Percentiles rank a stretch among this genome's conserved stretches.
These are phyloP conservation scores for Prostheceraeus crozeri DNA, from an alignment of 2,888 invertebrate genomes.

Conservation along the genomic window DNA sequence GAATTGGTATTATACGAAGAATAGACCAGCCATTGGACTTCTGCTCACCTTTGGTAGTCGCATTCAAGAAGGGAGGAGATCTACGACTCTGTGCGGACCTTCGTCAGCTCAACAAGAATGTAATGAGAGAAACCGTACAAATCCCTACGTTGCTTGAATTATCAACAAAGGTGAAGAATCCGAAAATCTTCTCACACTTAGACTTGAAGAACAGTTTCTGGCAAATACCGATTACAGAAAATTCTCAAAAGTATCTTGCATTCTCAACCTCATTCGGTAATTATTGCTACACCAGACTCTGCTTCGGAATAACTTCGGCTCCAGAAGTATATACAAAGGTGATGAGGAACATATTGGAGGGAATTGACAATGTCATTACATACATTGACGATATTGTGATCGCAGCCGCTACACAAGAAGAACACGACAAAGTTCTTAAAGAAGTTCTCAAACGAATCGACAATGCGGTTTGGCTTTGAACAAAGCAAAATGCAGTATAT, in stretches of 20 bases:
- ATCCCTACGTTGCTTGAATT: too few relatives aligned
- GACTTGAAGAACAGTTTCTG: too few relatives aligned
- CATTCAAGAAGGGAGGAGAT: neutral
- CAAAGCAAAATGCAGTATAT: conserved; percentile 28
- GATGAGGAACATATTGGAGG: conserved; percentile 6
- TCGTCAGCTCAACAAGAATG: neutral
- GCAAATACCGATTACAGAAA: conserved; percentile 27
- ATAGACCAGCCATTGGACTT: conserved; percentile 2
- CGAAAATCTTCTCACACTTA: too few relatives aligned
- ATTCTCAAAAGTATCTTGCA: conserved; percentile 16
- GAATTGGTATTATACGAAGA: neutral
- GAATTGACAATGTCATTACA: conserved; percentile 18
- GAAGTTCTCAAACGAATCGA: conserved; percentile 15
- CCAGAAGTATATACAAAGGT: conserved; percentile 13
- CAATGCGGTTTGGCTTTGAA: conserved; percentile 28
- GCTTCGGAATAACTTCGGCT: conserved; percentile 13
- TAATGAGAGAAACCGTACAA: too few relatives aligned
- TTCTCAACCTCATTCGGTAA: conserved; percentile 23
- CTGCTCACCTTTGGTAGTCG: conserved; percentile 3
- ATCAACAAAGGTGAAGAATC: too few relatives aligned
- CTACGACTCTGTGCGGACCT: conserved; percentile 19
- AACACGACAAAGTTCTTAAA: too few relatives aligned
- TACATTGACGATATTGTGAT: conserved; percentile 9
- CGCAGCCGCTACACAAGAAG: neutral
- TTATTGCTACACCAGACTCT: conserved; percentile 11